phyloP scores from a whole-genome alignment of 2,888 invertebrate genomes.

The Acrobasis consociella region DNA sequence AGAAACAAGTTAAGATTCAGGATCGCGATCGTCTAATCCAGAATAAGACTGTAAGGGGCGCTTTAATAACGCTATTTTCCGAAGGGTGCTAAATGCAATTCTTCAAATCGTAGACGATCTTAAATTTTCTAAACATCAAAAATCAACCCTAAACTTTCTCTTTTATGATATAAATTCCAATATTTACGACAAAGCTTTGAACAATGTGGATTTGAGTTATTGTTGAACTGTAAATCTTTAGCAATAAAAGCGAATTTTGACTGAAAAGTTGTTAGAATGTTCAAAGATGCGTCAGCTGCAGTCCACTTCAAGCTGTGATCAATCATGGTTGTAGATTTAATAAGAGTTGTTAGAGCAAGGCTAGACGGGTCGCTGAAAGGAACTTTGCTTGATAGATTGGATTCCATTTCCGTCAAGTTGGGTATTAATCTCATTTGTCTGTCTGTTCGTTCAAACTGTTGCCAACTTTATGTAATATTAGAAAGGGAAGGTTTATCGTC shows the following conservation, averaged over 20 bases:
- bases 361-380: constrained; percentile 55
- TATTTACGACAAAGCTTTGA: constrained; percentile 26
- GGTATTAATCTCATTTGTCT: constrained; percentile 28
- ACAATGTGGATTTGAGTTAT: constrained; percentile 24
- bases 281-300: constrained; percentile 28
- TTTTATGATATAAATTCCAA: not conserved
- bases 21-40: constrained; percentile 40
- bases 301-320: constrained; percentile 51
- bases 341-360: constrained; percentile 50
- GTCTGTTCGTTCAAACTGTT: constrained; percentile 5
- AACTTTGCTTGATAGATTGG: constrained; percentile 42
- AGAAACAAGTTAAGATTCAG: constrained; percentile 32
- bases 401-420: constrained; percentile 25
- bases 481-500: not conserved
- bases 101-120: constrained; percentile 27
- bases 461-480: not conserved
- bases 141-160: constrained; percentile 7
- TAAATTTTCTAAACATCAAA: not conserved
- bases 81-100: constrained; percentile 48
- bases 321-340: constrained; percentile 69
- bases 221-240: constrained; percentile 25
- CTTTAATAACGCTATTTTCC: constrained; percentile 48
- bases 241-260: constrained; percentile 25
- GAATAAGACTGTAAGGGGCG: constrained; percentile 50
- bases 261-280: constrained; percentile 7